Percentiles rank a stretch among this genome's conserved stretches.
phyloP scores from a whole-genome alignment of 2,797 vertebrate genomes.

The Melanotaenia trifasciata region DNA sequence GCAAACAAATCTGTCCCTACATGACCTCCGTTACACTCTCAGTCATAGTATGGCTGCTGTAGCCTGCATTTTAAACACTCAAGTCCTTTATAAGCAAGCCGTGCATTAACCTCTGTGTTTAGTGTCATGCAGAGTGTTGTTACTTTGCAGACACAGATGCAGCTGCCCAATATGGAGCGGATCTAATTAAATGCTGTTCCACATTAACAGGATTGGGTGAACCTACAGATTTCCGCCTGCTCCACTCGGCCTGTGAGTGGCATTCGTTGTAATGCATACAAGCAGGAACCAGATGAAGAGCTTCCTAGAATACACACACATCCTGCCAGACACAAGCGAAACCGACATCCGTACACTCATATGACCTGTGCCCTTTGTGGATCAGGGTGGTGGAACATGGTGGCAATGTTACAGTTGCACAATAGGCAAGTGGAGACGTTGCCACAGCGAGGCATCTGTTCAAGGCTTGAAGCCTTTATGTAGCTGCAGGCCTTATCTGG shows the following conservation, averaged over 20 bases:
- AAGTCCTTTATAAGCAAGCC: constrained; percentile 24
- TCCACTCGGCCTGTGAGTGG: constrained; percentile 77
- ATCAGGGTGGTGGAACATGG: constrained; percentile 63
- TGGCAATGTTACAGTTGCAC: constrained; percentile 41
- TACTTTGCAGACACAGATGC: constrained; percentile 49
- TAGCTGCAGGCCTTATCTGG: constrained; percentile 46
- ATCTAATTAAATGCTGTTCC: constrained; percentile 87
- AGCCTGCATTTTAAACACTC: constrained; percentile 25
- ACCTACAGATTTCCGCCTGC: constrained; percentile 68
- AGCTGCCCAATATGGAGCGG: constrained; percentile 64
- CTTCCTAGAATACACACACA: constrained; percentile 70
- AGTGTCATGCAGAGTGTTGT: constrained; percentile 43
- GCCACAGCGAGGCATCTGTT: constrained; percentile 42
- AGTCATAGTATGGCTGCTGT: constrained; percentile 8
- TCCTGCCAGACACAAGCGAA: constrained; percentile 67
- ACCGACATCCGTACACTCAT: constrained; percentile 70
- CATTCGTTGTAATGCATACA: constrained; percentile 76
- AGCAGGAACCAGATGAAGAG: constrained; percentile 70
- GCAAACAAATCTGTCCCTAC: constrained; percentile 18
- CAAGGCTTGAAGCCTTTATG: constrained; percentile 49
- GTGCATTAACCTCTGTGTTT: constrained; percentile 33
- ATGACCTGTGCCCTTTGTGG: constrained; percentile 70
- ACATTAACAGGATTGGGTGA: constrained; percentile 84
- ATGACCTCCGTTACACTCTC: constrained; percentile 12
- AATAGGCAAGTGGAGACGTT: constrained; percentile 48